A percentile compares a stretch with the other conserved stretches of the same genome.
phyloP scores from a whole-genome alignment of 2,888 invertebrate species.

The Allacma fusca region DNA sequence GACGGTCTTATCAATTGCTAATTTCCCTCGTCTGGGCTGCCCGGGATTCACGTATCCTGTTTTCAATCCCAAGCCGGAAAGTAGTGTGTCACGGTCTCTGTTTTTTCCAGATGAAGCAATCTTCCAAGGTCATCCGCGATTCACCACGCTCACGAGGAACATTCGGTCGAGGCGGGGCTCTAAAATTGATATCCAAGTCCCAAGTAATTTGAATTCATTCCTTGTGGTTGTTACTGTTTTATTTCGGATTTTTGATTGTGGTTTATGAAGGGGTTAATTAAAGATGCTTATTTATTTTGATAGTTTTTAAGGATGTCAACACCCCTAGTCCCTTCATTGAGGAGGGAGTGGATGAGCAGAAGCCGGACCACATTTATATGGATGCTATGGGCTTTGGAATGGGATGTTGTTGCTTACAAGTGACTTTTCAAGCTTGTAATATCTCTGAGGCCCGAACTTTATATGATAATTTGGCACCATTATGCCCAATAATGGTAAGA shows the following conservation, averaged over 20 bases:
- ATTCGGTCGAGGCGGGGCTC: constrained; percentile 90
- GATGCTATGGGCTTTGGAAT: constrained; percentile 99
- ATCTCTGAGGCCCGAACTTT: constrained; percentile 93
- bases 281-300: background rate
- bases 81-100: constrained; percentile 80
- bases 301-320: constrained; percentile 88
- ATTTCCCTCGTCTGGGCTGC: constrained; percentile 92
- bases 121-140: constrained; percentile 93
- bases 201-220: constrained; percentile 70
- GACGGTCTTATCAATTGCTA: constrained; percentile 87
- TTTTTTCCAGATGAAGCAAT: constrained; percentile 97
- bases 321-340: constrained; percentile 83
- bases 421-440: constrained; percentile 96
- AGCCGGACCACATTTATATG: constrained; percentile 93
- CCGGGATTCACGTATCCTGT: constrained; percentile 86
- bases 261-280: background rate
- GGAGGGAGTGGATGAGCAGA: constrained; percentile 70
- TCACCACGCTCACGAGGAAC: constrained; percentile 90
- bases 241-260: background rate
- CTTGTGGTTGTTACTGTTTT: background rate
- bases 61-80: constrained; percentile 74
- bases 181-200: constrained; percentile 96
- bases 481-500: constrained; percentile 93
- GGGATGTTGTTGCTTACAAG: constrained; percentile 97
- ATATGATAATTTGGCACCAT: constrained; percentile 95